A percentile compares a stretch with the other conserved stretches of the same genome.
Conservation (phyloP, 2,888 invertebrate species). For the Drosophila austrosaltans region DNA sequence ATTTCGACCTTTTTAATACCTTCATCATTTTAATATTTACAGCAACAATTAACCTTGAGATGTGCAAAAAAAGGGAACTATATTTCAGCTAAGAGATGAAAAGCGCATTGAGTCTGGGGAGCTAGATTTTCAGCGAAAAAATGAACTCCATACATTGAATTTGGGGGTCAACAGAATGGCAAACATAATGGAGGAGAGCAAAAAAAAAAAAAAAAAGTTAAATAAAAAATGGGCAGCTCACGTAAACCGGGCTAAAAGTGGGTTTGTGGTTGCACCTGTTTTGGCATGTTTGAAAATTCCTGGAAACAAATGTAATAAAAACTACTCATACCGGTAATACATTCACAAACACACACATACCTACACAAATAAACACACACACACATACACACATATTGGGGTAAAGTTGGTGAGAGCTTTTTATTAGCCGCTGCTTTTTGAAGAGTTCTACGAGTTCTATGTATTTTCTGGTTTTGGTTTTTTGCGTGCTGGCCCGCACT, state of each 20-base stretch:
- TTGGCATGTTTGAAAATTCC: slow-evolving; percentile 76
- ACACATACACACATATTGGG: slow-evolving; percentile 16
- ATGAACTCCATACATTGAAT: slow-evolving; percentile 52
- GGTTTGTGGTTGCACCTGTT: slow-evolving; percentile 71
- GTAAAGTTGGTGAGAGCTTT: slow-evolving; percentile 46
- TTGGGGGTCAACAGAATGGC: slow-evolving; percentile 2
- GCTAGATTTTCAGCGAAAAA: slow-evolving; percentile 15
- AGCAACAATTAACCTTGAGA: slow-evolving; percentile 69
- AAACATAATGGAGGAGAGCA: slow-evolving; percentile 32
- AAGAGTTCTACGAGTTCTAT: slow-evolving; percentile 49
- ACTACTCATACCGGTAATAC: slow-evolving; percentile 64
- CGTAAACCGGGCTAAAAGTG: slow-evolving; percentile 49
- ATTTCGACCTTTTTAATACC: slow-evolving; percentile 65
- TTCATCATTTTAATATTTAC: slow-evolving; percentile 61
- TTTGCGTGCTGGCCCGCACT: slow-evolving; percentile 72
- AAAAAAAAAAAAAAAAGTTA: slow-evolving; percentile 23
- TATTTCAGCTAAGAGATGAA: slow-evolving; percentile 40
- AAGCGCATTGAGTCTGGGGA: slow-evolving; percentile 4
- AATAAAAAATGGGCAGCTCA: slow-evolving; percentile 37
- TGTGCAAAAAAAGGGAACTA: slow-evolving; percentile 56
- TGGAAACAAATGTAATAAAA: slow-evolving; percentile 79
- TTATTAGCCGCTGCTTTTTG: slow-evolving; percentile 63
- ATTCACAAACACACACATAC: slow-evolving; percentile 31
- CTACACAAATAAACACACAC: slow-evolving; percentile 19
- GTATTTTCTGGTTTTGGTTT: slow-evolving; percentile 46